These are phyloP conservation scores for Antitype chi DNA, from an alignment of 2,888 invertebrate species.

Conservation along the genomic window DNA sequence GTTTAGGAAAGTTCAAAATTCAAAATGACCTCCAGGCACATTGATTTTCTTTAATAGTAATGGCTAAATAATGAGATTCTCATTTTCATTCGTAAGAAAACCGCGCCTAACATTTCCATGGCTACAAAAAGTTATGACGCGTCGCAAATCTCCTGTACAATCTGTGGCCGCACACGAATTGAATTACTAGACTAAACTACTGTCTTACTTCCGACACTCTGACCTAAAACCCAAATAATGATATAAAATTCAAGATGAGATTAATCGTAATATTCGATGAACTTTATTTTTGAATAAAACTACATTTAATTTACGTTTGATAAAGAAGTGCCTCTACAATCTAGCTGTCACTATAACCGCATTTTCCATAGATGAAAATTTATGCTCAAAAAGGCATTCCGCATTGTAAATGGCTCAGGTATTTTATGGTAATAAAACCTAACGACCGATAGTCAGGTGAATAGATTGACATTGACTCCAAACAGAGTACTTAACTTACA, in stretches of 20 bases:
- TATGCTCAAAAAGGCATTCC: neutral
- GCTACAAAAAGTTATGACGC: neutral
- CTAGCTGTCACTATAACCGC: constrained; percentile 53
- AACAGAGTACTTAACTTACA: constrained; percentile 20
- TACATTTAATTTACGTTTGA: constrained; percentile 14
- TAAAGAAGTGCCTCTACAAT: constrained; percentile 57
- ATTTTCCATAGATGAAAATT: constrained; percentile 42
- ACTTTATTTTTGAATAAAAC: constrained; percentile 18
- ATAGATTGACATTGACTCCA: constrained; percentile 20
- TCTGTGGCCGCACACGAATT: neutral
- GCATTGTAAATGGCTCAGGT: neutral
- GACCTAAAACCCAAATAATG: neutral
- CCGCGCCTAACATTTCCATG: neutral
- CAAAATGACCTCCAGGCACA: neutral
- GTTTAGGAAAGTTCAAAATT: neutral
- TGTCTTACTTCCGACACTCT: neutral
- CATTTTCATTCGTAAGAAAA: neutral
- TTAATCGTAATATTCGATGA: constrained; percentile 32
- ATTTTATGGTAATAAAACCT: constrained; percentile 15
- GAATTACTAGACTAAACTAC: neutral
- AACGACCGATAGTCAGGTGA: constrained; percentile 24
- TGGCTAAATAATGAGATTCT: constrained; percentile 5
- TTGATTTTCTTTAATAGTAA: neutral
- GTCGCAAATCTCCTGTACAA: neutral
- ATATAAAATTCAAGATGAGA: constrained; percentile 20